phyloP scores from a whole-genome alignment of 2,888 invertebrate genomes.

The Pyrochroa serraticornis region DNA sequence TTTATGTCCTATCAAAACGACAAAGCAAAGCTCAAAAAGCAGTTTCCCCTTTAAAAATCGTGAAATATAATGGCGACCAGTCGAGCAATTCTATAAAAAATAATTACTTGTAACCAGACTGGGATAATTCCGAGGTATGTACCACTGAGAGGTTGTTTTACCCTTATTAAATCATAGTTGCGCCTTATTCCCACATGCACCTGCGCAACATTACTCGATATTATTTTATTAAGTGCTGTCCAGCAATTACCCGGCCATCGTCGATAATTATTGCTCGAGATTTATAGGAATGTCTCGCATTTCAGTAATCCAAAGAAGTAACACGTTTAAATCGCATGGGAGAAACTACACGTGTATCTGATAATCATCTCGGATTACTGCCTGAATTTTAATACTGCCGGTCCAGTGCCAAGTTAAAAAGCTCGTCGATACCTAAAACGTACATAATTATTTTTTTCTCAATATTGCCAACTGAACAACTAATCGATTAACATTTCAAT shows the following conservation, averaged over 20 bases:
- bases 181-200: constrained; percentile 39
- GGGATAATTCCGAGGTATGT: constrained; percentile 30
- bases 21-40: too few relatives aligned
- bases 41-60: constrained; percentile 4
- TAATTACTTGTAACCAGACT: too few relatives aligned
- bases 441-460: too few relatives aligned
- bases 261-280: constrained; percentile 39
- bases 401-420: too few relatives aligned
- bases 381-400: neutral
- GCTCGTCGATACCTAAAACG: too few relatives aligned
- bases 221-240: constrained; percentile 40
- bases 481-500: constrained; percentile 1
- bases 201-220: constrained; percentile 35
- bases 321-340: constrained; percentile 10
- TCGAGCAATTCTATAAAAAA: constrained; percentile 2
- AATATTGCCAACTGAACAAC: constrained; percentile 3
- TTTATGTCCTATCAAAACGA: too few relatives aligned
- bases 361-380: constrained; percentile 3
- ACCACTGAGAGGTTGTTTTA: constrained; percentile 33
- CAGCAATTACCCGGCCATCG: constrained; percentile 37
- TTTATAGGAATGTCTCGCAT: constrained; percentile 43
- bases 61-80: constrained; percentile 9
- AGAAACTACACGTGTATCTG: constrained; percentile 27
- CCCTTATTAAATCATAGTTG: constrained; percentile 38
- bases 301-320: constrained; percentile 34